Conservation (phyloP, 2,888 invertebrate species). For the Eucera pruinosa region DNA sequence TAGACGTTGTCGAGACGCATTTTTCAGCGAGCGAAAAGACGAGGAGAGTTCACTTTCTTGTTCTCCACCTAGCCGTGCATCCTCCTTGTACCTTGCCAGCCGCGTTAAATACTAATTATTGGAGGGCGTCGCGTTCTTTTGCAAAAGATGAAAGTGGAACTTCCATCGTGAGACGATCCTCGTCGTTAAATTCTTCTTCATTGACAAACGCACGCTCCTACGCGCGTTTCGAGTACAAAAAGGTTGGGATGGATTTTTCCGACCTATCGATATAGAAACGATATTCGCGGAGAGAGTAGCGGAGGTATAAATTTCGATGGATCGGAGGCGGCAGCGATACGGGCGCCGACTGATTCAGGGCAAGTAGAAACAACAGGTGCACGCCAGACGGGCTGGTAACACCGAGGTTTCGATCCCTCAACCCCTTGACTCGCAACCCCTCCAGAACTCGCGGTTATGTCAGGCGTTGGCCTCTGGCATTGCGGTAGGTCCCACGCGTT, state of each 20-base stretch:
- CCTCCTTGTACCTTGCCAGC: conserved; percentile 23
- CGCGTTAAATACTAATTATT: conserved; percentile 75
- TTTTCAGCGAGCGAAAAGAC: conserved; percentile 46
- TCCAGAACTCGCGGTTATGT: conserved; percentile 69
- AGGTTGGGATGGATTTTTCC: no score
- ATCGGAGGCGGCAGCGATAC: conserved; percentile 23
- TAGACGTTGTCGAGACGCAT: conserved; percentile 55
- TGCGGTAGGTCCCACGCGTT: conserved; percentile 65
- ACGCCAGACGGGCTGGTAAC: conserved; percentile 69
- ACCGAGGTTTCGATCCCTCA: conserved; percentile 66
- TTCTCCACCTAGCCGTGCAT: conserved; percentile 41
- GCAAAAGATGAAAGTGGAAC: conserved; percentile 35
- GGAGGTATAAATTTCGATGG: conserved; percentile 1
- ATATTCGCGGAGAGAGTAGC: no score
- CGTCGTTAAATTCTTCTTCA: conserved; percentile 6
- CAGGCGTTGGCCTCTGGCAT: conserved; percentile 69
- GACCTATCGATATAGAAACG: no score
- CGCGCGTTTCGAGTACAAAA: not conserved
- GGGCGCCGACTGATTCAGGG: conserved; percentile 57
- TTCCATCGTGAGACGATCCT: conserved; percentile 36
- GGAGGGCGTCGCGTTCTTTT: conserved; percentile 21
- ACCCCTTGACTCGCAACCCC: conserved; percentile 69
- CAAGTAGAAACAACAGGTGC: conserved; percentile 79
- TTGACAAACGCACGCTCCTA: not conserved
- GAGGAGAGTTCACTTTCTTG: conserved; percentile 42